phyloP scores from a whole-genome alignment of 2,797 vertebrate genomes.

The Ciconia nigra region DNA sequence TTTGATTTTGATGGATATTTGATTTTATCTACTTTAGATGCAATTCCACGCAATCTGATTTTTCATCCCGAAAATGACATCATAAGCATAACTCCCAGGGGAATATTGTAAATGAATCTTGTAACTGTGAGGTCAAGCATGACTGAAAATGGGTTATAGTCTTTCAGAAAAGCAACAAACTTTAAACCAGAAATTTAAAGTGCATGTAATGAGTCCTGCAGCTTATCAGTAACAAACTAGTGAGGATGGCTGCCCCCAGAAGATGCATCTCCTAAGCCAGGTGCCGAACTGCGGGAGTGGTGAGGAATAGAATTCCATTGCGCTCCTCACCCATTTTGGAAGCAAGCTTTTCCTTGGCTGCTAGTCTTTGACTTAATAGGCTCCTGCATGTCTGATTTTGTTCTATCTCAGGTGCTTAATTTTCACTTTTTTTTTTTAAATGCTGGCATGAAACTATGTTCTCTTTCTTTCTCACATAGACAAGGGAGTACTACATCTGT shows the following conservation, averaged over 20 bases:
- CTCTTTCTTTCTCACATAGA: neutral
- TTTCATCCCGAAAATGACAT: constrained; percentile 55
- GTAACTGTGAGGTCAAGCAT: neutral
- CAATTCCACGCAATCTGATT: constrained; percentile 33
- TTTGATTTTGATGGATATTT: neutral
- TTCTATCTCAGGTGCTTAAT: neutral
- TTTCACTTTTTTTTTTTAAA: neutral
- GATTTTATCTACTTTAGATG: constrained; percentile 25
- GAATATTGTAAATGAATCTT: constrained; percentile 31
- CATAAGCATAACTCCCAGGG: neutral
- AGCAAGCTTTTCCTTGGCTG: neutral
- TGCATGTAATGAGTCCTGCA: neutral
- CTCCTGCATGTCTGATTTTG: neutral
- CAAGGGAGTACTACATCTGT: neutral
- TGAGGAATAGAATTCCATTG: neutral
- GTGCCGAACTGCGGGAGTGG: neutral
- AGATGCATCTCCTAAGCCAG: neutral
- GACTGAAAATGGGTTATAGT: constrained; percentile 24
- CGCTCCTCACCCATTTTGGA: neutral
- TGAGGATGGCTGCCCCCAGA: neutral
- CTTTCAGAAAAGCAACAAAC: neutral
- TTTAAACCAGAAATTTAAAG: constrained; percentile 27
- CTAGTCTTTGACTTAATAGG: neutral
- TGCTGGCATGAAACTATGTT: neutral
- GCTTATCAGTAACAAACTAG: neutral